Base-by-base conservation (phyloP, 2,113 vertebrate genomes). In the Danionella cerebrum region DNA sequence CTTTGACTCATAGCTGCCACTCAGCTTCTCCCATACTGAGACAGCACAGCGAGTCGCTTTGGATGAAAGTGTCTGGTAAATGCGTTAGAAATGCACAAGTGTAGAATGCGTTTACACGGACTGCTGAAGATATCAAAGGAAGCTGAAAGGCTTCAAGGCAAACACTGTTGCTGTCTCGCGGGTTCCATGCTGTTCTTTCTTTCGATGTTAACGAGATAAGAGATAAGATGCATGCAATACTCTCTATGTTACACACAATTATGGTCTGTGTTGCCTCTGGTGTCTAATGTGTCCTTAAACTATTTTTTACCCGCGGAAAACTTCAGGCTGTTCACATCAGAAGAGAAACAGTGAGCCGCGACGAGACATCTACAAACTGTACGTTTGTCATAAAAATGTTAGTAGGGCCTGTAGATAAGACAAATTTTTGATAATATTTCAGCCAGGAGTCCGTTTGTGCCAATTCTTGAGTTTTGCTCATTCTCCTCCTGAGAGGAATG, bases 341-440 rank as follows among this genome's bases (percentile, higher is more conserved):
- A 36, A 31, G 14, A 39, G 6, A 25, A 21, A 45, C 18, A 10
- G 36, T 52, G 53, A 72, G 36, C 33, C 5, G 11, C 25, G 10
- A 44, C 41, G 16, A 39, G 22, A 48, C 19, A 4, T 59, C 33
- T 63, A 39, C 31, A 41, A 68, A 65, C 41, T 55, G 22, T 41
- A 58, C 45, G 25, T 35, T 29, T 45, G 57, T 65, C 64, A 67
- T 65, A 33, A 71, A 67, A 65, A 50, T 65, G 29, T 47, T 75
- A 60, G 14, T 35, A 54, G 31, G 52, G 48, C 36, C 54, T 50
- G 52, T 58, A 64, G 52, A 47, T 21, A 50, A 31, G 38, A 62
- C 57, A 76, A 65, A 33, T 18, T 48, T 57, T 58, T 65, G 59
- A 60, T 77, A 53, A 53, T 74, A 25, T 13, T 53, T 41, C 21